These are phyloP conservation scores for Acanthoscelides obtectus DNA, from an alignment of 2,888 invertebrate species.

Conservation along the genomic window DNA sequence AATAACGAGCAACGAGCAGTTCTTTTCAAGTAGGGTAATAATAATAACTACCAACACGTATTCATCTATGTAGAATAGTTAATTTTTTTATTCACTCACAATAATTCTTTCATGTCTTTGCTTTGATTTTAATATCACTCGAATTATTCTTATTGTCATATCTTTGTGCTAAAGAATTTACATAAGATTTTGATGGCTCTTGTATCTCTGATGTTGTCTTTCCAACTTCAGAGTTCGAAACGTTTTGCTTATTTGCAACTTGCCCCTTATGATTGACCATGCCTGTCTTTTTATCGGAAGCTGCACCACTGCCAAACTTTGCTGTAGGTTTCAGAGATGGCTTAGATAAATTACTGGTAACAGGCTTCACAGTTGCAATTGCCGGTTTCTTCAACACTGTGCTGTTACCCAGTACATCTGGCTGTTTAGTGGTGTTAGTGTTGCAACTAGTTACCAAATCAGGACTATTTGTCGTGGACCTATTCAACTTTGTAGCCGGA, in stretches of 20 bases:
- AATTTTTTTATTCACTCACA: neutral
- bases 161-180: neutral
- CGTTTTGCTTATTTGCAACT: neutral
- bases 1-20: neutral
- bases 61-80: neutral
- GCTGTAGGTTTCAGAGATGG: conserved; percentile 33
- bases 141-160: neutral
- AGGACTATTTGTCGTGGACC: conserved; percentile 52
- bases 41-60: neutral
- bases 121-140: neutral
- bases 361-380: conserved; percentile 38
- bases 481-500: conserved; percentile 31
- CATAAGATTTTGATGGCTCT: neutral
- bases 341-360: conserved; percentile 40
- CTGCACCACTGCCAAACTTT: conserved; percentile 26
- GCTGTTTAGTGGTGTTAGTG: conserved; percentile 53
- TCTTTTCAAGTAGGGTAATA: neutral
- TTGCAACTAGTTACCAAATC: conserved; percentile 69
- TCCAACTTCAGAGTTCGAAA: neutral
- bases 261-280: too few species aligned
- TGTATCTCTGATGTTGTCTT: neutral
- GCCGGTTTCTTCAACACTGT: conserved; percentile 36
- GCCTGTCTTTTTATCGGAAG: neutral
- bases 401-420: conserved; percentile 56
- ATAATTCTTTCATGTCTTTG: neutral